These are phyloP conservation scores for Periphyllus acericola DNA, from an alignment of 2,888 invertebrate species.

Conservation along the genomic window DNA sequence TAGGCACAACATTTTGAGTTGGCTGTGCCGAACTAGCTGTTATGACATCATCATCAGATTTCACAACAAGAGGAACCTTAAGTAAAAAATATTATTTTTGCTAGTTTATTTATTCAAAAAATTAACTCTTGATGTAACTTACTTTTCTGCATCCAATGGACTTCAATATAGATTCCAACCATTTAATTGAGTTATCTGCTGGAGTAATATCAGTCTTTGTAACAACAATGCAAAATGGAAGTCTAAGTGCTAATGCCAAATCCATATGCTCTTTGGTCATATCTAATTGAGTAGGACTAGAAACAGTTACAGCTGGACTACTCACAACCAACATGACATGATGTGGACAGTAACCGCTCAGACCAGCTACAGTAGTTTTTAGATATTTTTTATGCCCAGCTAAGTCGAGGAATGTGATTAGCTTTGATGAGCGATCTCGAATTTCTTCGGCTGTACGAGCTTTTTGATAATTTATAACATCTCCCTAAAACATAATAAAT, in stretches of 20 bases:
- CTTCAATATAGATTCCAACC: constrained; percentile 74
- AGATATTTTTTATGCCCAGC: constrained; percentile 97
- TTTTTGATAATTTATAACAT: constrained; percentile 88
- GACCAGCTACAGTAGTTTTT: constrained; percentile 92
- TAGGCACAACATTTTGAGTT: constrained; percentile 76
- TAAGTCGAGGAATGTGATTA: constrained; percentile 94
- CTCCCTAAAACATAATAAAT: constrained; percentile 70
- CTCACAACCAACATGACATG: constrained; percentile 86
- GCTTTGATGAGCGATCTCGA: constrained; percentile 89
- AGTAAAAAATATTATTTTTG: constrained; percentile 60
- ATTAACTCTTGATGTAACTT: constrained; percentile 32
- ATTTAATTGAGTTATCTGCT: constrained; percentile 69
- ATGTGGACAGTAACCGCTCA: constrained; percentile 77
- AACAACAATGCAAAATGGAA: constrained; percentile 92
- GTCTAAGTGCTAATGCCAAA: constrained; percentile 80
- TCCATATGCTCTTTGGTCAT: constrained; percentile 93
- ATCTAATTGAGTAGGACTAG: constrained; percentile 65
- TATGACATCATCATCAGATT: constrained; percentile 78
- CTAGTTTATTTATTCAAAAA: not conserved
- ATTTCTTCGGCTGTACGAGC: constrained; percentile 93
- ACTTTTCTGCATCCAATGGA: constrained; percentile 74
- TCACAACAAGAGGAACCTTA: constrained; percentile 75
- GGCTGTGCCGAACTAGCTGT: constrained; percentile 78
- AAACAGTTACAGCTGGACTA: constrained; percentile 81
- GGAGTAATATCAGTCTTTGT: constrained; percentile 92